Base-by-base conservation (phyloP, 2,113 vertebrate genomes). In the Cyrtonyx montezumae region DNA sequence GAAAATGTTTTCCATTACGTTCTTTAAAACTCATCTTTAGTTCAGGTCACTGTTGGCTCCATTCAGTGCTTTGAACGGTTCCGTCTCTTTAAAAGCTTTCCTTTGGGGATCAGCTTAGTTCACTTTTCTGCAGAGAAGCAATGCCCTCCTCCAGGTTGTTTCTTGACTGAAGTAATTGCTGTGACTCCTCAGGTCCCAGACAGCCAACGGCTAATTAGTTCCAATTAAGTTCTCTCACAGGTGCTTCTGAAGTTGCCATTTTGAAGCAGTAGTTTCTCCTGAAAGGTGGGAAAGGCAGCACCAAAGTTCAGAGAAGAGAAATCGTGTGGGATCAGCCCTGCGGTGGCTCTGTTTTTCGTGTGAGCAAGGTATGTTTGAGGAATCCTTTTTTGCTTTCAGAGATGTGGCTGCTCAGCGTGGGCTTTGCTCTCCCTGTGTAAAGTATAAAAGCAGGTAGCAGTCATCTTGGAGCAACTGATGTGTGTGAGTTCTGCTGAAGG, bases 201-300 rank as follows among this genome's bases (percentile, higher is more conserved):
- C 87, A 96, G 63, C 87, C 84, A 95, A 92, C 66, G 85, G 89
- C 76, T 94, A 93, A 96, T 94, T 93, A 95, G 89, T 93, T 95
- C 84, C 79, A 91, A 95, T 95, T 90, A 96, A 81, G 81, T 83
- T 91, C 76, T 91, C 91, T 92, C 95, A 91, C 84, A 94, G 94
- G 91, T 96, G 93, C 75, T 94, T 79, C 6, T 5, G 20, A 87
- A 63, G 69, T 59, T 87, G 81, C 84, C 63, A 65, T 89, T 94
- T 92, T 61, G 75, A 94, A 91, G 94, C 65, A 67, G 93, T 84
- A 79, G 79, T 62, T 85, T 61, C 75, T 82, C 40, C 49, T 84
- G 78, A 11, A 92, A 89, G 79, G 82, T 25, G 16, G 34, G 26
- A 36, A 88, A 69, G 43, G 58, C 53, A 76, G 11, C 34, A 43